A percentile compares a stretch with the other conserved stretches of the same genome.
These are phyloP conservation scores for Sphyrna mokarran DNA, from an alignment of 2,113 vertebrate species.

Conservation along the genomic window DNA sequence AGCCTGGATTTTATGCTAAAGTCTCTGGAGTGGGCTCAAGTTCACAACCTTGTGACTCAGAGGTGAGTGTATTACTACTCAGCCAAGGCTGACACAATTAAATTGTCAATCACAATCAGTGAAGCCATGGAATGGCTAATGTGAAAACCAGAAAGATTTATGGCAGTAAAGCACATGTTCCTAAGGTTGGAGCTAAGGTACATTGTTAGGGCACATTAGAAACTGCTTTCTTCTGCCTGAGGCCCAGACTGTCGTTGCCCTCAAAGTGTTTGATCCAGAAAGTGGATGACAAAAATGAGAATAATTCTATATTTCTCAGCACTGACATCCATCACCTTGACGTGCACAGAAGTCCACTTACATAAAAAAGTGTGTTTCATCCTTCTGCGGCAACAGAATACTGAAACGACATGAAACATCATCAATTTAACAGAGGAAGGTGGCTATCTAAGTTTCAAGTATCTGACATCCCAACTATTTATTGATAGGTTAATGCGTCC, in stretches of 20 bases:
- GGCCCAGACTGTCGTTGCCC: not conserved
- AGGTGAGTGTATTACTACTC: not conserved
- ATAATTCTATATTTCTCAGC: not conserved
- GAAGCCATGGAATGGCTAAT: not conserved
- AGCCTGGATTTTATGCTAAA: not conserved
- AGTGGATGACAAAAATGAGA: not conserved
- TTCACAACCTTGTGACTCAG: not conserved
- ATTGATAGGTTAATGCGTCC: constrained; percentile 21
- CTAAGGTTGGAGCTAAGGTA: not conserved
- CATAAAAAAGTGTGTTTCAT: not conserved
- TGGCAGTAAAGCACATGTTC: not conserved
- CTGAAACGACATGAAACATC: not conserved
- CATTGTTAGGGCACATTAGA: not conserved
- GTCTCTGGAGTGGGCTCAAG: not conserved
- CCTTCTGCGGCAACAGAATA: not conserved
- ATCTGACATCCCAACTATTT: not conserved
- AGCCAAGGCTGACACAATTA: not conserved
- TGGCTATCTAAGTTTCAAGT: not conserved
- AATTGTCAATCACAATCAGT: not conserved
- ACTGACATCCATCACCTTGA: constrained; percentile 6
- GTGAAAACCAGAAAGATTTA: constrained; percentile 6
- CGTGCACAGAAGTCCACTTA: not conserved
- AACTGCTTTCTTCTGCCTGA: not conserved
- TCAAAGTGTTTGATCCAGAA: not conserved
- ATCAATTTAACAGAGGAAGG: not conserved